Evolutionary conservation across 2,797 vertebrate genomes (phyloP).

Genomic region (Spinus olivaceus): DNA sequence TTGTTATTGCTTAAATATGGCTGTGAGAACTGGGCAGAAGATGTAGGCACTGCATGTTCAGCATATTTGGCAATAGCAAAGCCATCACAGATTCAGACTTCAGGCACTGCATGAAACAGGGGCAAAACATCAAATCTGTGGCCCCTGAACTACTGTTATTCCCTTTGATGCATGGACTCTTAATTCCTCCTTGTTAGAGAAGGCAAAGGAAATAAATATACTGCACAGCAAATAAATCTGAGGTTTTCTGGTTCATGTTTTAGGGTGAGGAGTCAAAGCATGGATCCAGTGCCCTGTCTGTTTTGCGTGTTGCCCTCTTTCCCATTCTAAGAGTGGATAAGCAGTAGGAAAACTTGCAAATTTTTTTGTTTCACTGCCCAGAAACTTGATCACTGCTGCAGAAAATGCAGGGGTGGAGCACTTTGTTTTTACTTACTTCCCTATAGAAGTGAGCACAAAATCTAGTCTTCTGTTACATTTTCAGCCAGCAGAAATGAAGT

Average conservation of each 20-base stretch:
- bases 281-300: neutral
- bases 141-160: neutral
- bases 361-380: neutral
- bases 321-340: neutral
- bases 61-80: neutral
- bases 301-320: neutral
- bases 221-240: neutral
- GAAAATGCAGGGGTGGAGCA: neutral
- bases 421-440: neutral
- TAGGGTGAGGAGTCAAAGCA: neutral
- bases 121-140: neutral
- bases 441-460: neutral
- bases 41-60: neutral
- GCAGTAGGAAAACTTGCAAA: neutral
- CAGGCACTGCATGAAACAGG: fast-evolving
- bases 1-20: neutral
- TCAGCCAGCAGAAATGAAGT: neutral
- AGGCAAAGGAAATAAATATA: neutral
- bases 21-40: neutral
- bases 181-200: neutral
- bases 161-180: neutral
- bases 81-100: neutral
- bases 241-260: neutral
- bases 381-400: neutral
- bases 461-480: neutral